Base-by-base conservation (phyloP, 2,113 vertebrate genomes). In the Peromyscus maniculatus region DNA sequence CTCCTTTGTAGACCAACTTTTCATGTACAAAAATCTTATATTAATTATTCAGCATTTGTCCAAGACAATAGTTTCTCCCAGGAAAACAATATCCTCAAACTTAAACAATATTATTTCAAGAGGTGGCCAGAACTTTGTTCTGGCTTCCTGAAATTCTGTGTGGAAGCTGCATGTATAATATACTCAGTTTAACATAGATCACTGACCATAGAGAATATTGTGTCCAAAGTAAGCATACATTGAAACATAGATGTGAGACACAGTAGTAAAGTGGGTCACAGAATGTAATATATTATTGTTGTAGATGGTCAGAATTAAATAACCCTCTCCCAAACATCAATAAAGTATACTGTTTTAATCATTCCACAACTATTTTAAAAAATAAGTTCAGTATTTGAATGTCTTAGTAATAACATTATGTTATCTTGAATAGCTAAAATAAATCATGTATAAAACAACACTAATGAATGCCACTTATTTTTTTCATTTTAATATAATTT, bases 31-130 rank as follows among this genome's bases (percentile, higher is more conserved):
- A 97, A 79, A 86, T 49, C 79, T 94, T 97, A 59, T 77, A 77
- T 97, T 83, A 79, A 59, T 78, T 96, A 89, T 69, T 92, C 88
- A 94, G 52, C 92, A 96, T 62, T 91, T 97, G 84, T 96, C 57
- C 39, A 96, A 91, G 79, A 95, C 88, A 92, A 95, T 97, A 52
- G 15, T 77, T 90, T 87, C 79, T 64, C 11, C 11, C n/a, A 93
- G 17, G 62, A 97, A 64, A 95, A 91, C 21, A 46, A 6, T 77
- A 74, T 96, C 59, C 62, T 97, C 33, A 95, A 83, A 31, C 84
- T 90, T 79, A 95, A 94, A 90, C 5, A 19, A 80, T 79, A 74
- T 96, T 93, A 91, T 79, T 49, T 96, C 93, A 91, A 92, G 17
- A 88, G 93, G 4, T 94, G 15, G 66, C 90, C 91, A 95, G 49